phyloP scores from a whole-genome alignment of 2,113 vertebrate species.

The Lagenorhynchus albirostris region DNA sequence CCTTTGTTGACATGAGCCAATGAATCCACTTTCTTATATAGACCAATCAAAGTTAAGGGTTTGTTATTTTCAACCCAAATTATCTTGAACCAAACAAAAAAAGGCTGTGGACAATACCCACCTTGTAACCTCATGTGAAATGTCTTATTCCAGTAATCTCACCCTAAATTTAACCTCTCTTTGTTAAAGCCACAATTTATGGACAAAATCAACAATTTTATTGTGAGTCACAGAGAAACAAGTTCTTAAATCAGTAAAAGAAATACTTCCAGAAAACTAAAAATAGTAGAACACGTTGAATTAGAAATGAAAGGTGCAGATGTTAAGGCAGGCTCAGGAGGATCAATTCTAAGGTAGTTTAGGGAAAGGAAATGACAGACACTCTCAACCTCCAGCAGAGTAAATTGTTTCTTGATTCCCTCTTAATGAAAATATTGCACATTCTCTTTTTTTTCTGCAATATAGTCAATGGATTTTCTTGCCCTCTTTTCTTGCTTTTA shows the following conservation, averaged over 20 bases:
- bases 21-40: not conserved
- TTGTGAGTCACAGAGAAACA: slow-evolving; percentile 9
- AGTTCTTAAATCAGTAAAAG: slow-evolving; percentile 7
- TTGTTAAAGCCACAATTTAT: slow-evolving; percentile 16
- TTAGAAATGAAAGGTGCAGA: slow-evolving; percentile 56
- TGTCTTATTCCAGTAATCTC: not conserved
- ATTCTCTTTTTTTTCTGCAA: slow-evolving; percentile 40
- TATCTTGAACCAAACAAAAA: not conserved
- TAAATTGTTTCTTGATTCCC: slow-evolving; percentile 64
- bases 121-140: not conserved
- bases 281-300: slow-evolving; percentile 32
- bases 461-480: slow-evolving; percentile 33
- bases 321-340: slow-evolving; percentile 53
- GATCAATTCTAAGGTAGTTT: slow-evolving; percentile 68
- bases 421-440: slow-evolving; percentile 60
- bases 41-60: not conserved
- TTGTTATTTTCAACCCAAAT: not conserved
- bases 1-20: not conserved
- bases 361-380: slow-evolving; percentile 12
- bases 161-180: not conserved
- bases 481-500: slow-evolving; percentile 21
- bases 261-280: slow-evolving; percentile 46
- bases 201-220: slow-evolving; percentile 31
- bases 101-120: not conserved
- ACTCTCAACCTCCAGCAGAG: slow-evolving; percentile 31